Conservation (phyloP, 2,113 vertebrate species). For the Ondatra zibethicus region DNA sequence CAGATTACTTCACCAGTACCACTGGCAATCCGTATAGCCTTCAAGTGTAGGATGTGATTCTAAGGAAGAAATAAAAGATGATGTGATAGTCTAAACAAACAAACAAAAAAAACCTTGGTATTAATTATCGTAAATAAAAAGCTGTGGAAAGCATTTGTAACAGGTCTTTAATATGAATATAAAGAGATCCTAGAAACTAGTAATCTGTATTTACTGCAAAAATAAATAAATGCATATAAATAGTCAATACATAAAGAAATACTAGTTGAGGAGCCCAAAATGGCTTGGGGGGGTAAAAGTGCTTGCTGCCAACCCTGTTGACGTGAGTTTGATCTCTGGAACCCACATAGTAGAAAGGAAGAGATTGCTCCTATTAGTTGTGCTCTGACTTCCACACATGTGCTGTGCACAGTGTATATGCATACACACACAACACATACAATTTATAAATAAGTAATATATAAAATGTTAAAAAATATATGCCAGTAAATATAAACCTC, state of each 20-base stretch:
- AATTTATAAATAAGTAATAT: neutral
- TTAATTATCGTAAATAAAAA: constrained; percentile 28
- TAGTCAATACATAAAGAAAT: constrained; percentile 32
- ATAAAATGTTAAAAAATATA: neutral
- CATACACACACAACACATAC: neutral
- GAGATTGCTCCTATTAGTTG: neutral
- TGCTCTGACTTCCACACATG: neutral
- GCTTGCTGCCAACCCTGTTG: neutral
- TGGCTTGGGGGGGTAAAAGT: neutral
- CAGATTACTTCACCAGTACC: constrained; percentile 50
- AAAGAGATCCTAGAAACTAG: constrained; percentile 48
- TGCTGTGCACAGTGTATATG: neutral
- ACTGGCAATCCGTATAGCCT: constrained; percentile 36
- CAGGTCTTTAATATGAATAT: constrained; percentile 45
- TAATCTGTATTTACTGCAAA: constrained; percentile 29
- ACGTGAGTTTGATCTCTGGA: neutral
- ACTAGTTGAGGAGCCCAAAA: neutral
- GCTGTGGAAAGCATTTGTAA: constrained; percentile 42
- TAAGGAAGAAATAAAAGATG: constrained; percentile 38
- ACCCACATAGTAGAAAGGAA: neutral
- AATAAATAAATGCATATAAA: constrained; percentile 39
- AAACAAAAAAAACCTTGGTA: neutral
- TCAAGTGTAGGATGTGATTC: constrained; percentile 52
- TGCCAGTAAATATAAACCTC: constrained; percentile 34
- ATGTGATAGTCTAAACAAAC: constrained; percentile 24